Evolutionary conservation across 2,113 vertebrate species (phyloP), one percentile per base, ranked within the genome.

Genomic region (Rhodinocichla rosea): DNA sequence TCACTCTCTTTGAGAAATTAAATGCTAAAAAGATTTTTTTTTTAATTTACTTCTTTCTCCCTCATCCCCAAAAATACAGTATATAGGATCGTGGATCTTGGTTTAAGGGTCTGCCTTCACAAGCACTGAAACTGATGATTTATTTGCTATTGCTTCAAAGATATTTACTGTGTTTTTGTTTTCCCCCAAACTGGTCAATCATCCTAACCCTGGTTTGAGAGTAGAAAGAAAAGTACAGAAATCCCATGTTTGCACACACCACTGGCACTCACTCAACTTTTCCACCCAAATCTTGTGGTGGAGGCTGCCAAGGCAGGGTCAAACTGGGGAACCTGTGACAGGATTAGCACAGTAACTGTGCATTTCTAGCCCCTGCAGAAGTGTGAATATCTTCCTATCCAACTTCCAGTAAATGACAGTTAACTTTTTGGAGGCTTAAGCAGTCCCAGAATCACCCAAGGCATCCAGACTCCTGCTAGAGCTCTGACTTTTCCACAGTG

Each of bases 231-330:
- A 40, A 23, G 39, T 64, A 56, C 20, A 26, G 45, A 91, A 84
- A 37, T 53, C 24, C 40, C 60, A 35, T 5, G 7, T n/a, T 55
- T 82, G 39, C 5, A 10, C 11, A 15, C 37, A 28, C 5, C 13
- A 35, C 22, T 64, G 75, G 16, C 27, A 71, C 30, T 47, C 21
- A 77, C 42, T 59, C 44, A 79, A 8, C n/a, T 42, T 42, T 63
- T 55, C 52, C 52, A 50, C 27, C 2, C 11, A 68, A 10, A 5
- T 22, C 56, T 19, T 27, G 22, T 7, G 50, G 28, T 0, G 0
- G 35, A 27, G 74, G 32, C 26, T 59, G 77, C 33, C 76, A 70
- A 68, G 23, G 49, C 26, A 59, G 44, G 33, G 13, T 55, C 50
- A 17, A 6, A n/a, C 2, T 6, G 23, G 14, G 30, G 19, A 78